Evolutionary conservation across 1,140 invertebrate genomes (phyloP).

Genomic region (Gonatopus flavifemur): DNA sequence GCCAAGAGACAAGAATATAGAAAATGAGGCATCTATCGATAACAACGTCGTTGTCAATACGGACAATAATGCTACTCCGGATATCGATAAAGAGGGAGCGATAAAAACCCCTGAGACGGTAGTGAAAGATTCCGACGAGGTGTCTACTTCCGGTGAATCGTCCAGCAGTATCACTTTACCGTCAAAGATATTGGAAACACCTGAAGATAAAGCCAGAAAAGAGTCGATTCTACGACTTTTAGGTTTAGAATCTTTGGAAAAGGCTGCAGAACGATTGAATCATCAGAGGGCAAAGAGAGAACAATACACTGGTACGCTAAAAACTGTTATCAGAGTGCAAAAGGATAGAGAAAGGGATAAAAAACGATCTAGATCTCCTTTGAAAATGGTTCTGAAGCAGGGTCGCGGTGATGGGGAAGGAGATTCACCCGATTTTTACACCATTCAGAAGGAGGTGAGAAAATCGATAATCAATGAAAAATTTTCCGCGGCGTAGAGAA

Average conservation of each 20-base stretch:
- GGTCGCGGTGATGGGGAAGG: constrained; percentile 64
- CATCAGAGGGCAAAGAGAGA: constrained; percentile 46
- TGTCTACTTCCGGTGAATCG: constrained; percentile 53
- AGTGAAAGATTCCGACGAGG: constrained; percentile 60
- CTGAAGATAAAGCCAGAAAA: constrained; percentile 59
- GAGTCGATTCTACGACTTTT: constrained; percentile 54
- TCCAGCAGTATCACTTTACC: constrained; percentile 41
- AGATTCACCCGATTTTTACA: constrained; percentile 68
- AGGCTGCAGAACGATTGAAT: constrained; percentile 44
- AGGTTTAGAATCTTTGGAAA: constrained; percentile 52
- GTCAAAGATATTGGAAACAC: constrained; percentile 51
- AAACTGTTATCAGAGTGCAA: constrained; percentile 76
- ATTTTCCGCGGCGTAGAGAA: not conserved
- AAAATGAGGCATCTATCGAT: constrained; percentile 18
- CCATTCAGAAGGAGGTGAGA: constrained; percentile 75
- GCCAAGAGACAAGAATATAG: constrained; percentile 7
- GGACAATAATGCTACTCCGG: constrained; percentile 13
- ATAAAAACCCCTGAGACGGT: constrained; percentile 52
- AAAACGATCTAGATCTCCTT: constrained; percentile 66
- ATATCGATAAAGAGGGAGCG: constrained; percentile 17
- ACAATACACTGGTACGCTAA: constrained; percentile 73
- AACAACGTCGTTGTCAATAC: constrained; percentile 25
- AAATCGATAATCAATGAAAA: not conserved
- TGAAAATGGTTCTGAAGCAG: constrained; percentile 80
- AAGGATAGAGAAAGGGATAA: constrained; percentile 57